Evolutionary conservation across 1,140 invertebrate genomes (phyloP).

Genomic region (Listronotus bonariensis): DNA sequence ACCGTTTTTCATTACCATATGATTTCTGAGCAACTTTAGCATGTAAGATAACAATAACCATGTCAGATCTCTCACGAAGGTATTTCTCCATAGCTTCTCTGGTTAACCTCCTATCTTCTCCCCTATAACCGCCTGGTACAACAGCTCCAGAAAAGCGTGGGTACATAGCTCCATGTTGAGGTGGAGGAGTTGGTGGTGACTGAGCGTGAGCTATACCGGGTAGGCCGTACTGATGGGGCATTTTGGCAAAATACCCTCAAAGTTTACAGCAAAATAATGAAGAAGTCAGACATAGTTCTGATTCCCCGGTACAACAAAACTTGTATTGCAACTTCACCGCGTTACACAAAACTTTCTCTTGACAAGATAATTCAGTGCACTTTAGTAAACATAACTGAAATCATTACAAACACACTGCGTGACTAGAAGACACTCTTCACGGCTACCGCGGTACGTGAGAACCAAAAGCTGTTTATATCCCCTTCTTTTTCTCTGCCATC

Average conservation of each 20-base stretch:
- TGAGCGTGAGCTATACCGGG: slow-evolving; percentile 71
- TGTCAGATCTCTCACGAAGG: slow-evolving; percentile 90
- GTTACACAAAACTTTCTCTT: slow-evolving; percentile 2
- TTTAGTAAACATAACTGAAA: slow-evolving; percentile 5
- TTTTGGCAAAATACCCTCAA: slow-evolving; percentile 55
- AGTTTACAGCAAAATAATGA: not conserved
- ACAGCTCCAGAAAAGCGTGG: slow-evolving; percentile 59
- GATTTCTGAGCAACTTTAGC: slow-evolving; percentile 99
- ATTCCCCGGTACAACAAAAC: no score
- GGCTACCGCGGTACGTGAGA: slow-evolving; percentile 47
- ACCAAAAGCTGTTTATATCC: slow-evolving; percentile 47
- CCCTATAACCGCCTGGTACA: slow-evolving; percentile 68
- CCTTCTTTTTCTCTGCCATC: slow-evolving; percentile 39
- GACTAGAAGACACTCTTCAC: slow-evolving; percentile 34
- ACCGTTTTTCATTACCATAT: slow-evolving; percentile 99
- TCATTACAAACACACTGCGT: slow-evolving; percentile 24
- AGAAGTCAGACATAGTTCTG: no score
- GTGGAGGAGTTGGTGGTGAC: slow-evolving; percentile 75
- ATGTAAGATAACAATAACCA: slow-evolving; percentile 96
- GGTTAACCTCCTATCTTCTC: slow-evolving; percentile 83
- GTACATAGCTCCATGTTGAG: slow-evolving; percentile 62
- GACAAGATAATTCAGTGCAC: slow-evolving; percentile 10
- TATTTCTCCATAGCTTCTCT: slow-evolving; percentile 97
- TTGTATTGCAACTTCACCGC: no score
- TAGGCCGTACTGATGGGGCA: slow-evolving; percentile 78